Percentiles rank a stretch among this genome's conserved stretches.
phyloP scores from a whole-genome alignment of 2,113 vertebrate genomes.

The Parus major region DNA sequence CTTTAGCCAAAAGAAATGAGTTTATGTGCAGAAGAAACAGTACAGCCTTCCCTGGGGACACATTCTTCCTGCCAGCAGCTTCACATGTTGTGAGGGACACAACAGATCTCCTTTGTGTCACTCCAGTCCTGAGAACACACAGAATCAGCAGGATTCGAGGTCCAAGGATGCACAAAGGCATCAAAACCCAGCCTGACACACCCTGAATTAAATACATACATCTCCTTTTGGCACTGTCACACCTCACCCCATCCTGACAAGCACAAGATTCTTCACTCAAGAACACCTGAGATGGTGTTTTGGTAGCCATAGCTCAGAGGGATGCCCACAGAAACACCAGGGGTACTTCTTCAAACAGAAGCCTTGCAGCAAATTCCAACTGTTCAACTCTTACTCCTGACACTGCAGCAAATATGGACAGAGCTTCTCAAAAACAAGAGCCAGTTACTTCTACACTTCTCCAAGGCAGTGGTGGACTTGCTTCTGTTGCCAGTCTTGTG shows the following conservation, averaged over 20 bases:
- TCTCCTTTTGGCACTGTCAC: background rate
- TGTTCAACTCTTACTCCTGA: background rate
- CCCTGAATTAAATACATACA: background rate
- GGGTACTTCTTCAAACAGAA: background rate
- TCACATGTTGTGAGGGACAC: too few species aligned
- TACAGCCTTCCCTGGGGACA: background rate
- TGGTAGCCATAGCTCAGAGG: background rate
- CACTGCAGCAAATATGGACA: background rate
- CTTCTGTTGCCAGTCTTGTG: rapidly evolving
- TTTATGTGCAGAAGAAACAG: background rate
- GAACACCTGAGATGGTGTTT: background rate
- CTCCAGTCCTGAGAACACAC: background rate
- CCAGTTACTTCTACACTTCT: background rate
- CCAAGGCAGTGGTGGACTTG: background rate
- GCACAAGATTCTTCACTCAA: background rate
- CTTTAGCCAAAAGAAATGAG: background rate
- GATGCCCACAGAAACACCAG: background rate
- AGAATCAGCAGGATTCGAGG: background rate
- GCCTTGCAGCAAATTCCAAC: background rate
- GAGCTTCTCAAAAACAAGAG: background rate
- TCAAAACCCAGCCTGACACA: background rate
- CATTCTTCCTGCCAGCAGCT: background rate
- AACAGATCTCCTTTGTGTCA: rapidly evolving
- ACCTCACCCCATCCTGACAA: background rate
- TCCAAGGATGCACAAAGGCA: background rate